Evolutionary conservation across 2,797 vertebrate species (phyloP).

Genomic region (Chloroceryle amazona): DNA sequence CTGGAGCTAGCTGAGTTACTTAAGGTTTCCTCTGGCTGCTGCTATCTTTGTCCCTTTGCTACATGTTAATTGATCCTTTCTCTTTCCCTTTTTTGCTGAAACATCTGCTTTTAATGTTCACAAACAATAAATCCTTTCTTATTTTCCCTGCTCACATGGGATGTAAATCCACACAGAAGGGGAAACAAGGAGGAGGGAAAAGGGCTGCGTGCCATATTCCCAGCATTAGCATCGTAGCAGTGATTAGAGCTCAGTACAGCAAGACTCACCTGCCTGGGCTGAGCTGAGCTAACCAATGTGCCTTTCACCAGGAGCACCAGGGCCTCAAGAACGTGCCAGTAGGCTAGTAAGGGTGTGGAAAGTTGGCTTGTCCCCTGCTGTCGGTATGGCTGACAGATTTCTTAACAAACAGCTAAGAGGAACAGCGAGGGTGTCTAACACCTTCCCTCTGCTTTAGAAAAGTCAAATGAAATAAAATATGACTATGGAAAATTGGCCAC

Average conservation of each 20-base stretch:
- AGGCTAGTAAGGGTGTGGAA: background rate
- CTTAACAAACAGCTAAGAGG: background rate
- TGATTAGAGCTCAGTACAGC: background rate
- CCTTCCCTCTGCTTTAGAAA: background rate
- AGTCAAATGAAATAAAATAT: slow-evolving; percentile 22
- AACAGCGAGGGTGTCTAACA: background rate
- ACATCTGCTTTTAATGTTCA: background rate
- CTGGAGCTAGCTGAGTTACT: background rate
- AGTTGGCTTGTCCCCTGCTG: background rate
- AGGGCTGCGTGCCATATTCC: background rate
- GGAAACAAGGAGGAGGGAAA: background rate
- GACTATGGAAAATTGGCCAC: background rate
- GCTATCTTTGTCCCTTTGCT: background rate
- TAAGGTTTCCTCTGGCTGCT: background rate
- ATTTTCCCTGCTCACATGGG: background rate
- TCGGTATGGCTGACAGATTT: background rate
- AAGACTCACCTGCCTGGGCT: background rate
- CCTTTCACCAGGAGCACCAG: background rate
- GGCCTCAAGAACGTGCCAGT: rapidly evolving
- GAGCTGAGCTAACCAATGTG: background rate
- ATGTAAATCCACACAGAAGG: background rate
- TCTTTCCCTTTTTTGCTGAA: background rate
- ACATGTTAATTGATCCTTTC: background rate
- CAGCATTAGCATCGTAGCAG: background rate
- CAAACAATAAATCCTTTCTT: background rate